Evolutionary conservation across 2,888 invertebrate genomes (phyloP).

Genomic region (Brachylomia viminalis): DNA sequence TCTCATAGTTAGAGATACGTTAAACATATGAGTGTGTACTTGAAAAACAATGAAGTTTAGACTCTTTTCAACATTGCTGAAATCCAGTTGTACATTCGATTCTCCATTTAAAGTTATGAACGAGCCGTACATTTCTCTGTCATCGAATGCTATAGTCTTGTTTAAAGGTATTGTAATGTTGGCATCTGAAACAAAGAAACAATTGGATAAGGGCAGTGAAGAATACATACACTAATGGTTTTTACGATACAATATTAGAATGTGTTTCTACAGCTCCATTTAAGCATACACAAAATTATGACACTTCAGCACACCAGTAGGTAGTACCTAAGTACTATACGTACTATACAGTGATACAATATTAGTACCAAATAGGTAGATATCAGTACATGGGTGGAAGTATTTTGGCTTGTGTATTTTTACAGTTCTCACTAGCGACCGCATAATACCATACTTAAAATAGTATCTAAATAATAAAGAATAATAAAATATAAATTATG

Average conservation of each 20-base stretch:
- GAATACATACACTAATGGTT: neutral
- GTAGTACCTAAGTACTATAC: neutral
- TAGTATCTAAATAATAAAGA: neutral
- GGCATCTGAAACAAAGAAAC: conserved; percentile 76
- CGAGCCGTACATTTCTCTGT: conserved; percentile 79
- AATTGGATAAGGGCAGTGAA: neutral
- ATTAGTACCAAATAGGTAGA: neutral
- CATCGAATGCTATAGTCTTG: conserved; percentile 70
- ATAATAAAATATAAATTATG: conserved; percentile 2
- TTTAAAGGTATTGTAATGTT: conserved; percentile 79
- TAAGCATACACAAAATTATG: neutral
- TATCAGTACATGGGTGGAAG: neutral
- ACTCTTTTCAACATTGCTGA: conserved; percentile 83
- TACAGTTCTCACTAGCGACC: neutral
- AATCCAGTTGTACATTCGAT: conserved; percentile 79
- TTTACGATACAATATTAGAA: neutral
- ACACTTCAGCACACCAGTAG: neutral
- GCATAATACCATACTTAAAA: neutral
- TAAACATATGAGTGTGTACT: conserved; percentile 91
- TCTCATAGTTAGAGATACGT: conserved; percentile 89
- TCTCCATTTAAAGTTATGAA: conserved; percentile 73
- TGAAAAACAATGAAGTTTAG: conserved; percentile 91
- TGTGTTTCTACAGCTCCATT: neutral
- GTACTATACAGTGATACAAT: neutral
- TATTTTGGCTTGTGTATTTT: neutral